Conservation (phyloP, 2,888 invertebrate species). For the Caradrina clavipalpis region DNA sequence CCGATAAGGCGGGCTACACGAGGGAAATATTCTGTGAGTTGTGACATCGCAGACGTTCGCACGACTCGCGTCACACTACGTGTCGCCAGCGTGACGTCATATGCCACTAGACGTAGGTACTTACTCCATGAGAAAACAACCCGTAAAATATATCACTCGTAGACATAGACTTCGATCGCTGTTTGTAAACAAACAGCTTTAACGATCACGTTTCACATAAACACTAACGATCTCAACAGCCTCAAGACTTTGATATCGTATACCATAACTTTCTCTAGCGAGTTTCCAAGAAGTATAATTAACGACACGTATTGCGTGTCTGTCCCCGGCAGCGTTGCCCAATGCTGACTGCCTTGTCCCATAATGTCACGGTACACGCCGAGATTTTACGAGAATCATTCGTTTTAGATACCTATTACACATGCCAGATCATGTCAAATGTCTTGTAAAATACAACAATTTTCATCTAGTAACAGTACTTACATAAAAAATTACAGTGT, state of each 20-base stretch:
- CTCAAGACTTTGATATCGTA: slow-evolving; percentile 30
- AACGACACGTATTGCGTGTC: slow-evolving; percentile 50
- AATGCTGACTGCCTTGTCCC: slow-evolving; percentile 59
- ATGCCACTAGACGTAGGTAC: slow-evolving; percentile 15
- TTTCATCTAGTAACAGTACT: slow-evolving; percentile 29
- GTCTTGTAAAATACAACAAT: slow-evolving; percentile 37
- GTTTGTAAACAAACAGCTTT: slow-evolving; percentile 48
- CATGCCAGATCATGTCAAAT: slow-evolving; percentile 26
- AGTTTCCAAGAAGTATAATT: slow-evolving; percentile 50
- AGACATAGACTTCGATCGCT: slow-evolving; percentile 27
- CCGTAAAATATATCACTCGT: slow-evolving; percentile 43
- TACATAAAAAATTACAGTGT: slow-evolving; percentile 41
- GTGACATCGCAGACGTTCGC: slow-evolving; percentile 31
- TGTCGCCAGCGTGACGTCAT: slow-evolving; percentile 37
- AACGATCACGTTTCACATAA: slow-evolving; percentile 30
- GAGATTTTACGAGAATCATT: slow-evolving; percentile 33
- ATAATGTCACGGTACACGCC: slow-evolving; percentile 47
- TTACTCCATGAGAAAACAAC: slow-evolving; percentile 44
- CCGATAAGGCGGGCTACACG: slow-evolving; percentile 39
- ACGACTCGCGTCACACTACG: slow-evolving; percentile 20
- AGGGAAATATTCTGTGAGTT: slow-evolving; percentile 44
- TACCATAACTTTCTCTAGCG: slow-evolving; percentile 57
- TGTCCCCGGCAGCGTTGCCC: slow-evolving; percentile 46
- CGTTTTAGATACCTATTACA: slow-evolving; percentile 33
- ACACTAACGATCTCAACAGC: slow-evolving; percentile 27